Conservation (phyloP, 2,113 vertebrate species). For the Mormoops blainvillei region DNA sequence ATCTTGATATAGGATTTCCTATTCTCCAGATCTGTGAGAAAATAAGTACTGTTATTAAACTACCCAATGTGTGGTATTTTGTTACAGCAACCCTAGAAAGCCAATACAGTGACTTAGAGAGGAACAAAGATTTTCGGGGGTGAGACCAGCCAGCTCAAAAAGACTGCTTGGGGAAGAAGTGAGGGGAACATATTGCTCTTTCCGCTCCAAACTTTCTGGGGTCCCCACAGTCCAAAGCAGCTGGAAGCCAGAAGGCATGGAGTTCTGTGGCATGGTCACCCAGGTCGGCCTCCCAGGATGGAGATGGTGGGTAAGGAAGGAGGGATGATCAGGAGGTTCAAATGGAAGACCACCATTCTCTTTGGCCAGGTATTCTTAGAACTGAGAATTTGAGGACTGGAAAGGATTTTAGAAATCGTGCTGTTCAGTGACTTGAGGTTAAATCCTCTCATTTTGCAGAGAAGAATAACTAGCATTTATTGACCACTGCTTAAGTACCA, state of each 20-base stretch:
- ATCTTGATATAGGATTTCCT: background rate
- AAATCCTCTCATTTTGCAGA: background rate
- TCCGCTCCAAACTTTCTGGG: background rate
- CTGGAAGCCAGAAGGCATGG: background rate
- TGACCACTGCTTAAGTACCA: background rate
- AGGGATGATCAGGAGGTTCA: background rate
- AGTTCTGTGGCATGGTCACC: background rate
- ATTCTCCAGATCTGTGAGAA: background rate
- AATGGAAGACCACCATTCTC: background rate
- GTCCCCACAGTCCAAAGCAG: background rate
- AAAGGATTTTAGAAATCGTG: background rate
- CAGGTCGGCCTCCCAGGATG: background rate
- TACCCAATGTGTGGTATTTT: background rate
- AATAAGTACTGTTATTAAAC: background rate
- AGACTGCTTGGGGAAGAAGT: background rate
- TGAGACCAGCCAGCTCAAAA: background rate
- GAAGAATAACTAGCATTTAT: background rate
- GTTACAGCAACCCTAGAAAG: background rate
- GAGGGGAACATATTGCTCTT: background rate
- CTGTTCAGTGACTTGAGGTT: background rate
- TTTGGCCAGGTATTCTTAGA: background rate
- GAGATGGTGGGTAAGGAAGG: background rate
- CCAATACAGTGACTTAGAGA: background rate
- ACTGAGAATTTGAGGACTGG: background rate
- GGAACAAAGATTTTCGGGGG: background rate